Evolutionary conservation across 2,888 invertebrate species (phyloP), one percentile per base, ranked within the genome.

Genomic region (Bellardia bayeri): DNA sequence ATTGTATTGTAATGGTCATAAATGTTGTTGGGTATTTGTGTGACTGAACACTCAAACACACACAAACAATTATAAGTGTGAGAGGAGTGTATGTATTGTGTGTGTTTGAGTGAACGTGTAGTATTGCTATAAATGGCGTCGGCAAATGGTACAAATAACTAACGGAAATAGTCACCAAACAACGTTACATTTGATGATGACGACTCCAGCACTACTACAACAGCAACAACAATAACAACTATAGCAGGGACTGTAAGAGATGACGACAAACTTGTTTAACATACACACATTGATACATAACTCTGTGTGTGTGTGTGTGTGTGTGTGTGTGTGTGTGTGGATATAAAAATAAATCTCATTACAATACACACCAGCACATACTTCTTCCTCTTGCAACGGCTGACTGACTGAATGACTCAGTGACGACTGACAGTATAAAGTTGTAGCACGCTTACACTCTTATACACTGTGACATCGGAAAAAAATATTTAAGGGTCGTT

Each of bases 91-190:
- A 23, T 2, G n/a, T 56, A 6, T 23, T 72, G 14, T 23, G 14
- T 14, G 23, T 58, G 68, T 33, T 14, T 56, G 33, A 54, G 23
- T 30, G 9, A 54, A 58, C 16, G 16, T 75, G 74, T 14, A 37
- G 56, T 37, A 11, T 37, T 51, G 11, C 54, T 56, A 37, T 54
- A 63, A 71, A 74, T 71, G 64, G 30, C 45, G n/a, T 69, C 40
- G 61, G 13, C 71, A 80, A 75, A 75, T 75, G 37, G 33, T 75
- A 82, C 66, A 76, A 86, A 83, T 83, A 83, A 83, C 71, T 81
- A 87, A 84, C 72, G 76, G 83, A 87, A 84, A 87, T 84, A 76
- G 80, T 87, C 76, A 78, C 83, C 66, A 84, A 84, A 78, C 76
- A 81, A 30, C 61, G 74, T 54, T 54, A 74, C 58, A 72, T 81